A percentile compares a stretch with the other conserved stretches of the same genome.
Evolutionary conservation across 1,140 invertebrate genomes (phyloP).

Genomic region (Bombus turneri): DNA sequence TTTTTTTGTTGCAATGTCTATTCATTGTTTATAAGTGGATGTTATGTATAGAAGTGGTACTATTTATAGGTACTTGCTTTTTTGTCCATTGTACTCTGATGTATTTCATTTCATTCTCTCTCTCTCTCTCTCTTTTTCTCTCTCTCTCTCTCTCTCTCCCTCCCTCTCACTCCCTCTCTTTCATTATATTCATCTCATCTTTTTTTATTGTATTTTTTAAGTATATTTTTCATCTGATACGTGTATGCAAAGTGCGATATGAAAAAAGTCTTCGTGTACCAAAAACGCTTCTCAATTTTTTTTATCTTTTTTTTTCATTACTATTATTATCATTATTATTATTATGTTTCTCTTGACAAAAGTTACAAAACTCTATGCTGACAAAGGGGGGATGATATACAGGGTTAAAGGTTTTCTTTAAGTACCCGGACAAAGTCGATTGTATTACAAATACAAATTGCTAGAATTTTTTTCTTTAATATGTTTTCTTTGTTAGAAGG

Average conservation of each 20-base stretch:
- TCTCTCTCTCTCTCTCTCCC: background rate
- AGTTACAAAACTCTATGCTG: conserved; percentile 65
- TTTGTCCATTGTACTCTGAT: conserved; percentile 79
- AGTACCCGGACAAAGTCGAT: conserved; percentile 78
- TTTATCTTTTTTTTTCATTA: conserved; percentile 29
- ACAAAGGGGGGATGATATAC: conserved; percentile 36
- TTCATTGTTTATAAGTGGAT: conserved; percentile 79
- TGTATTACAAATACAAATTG: conserved; percentile 73
- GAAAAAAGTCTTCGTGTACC: conserved; percentile 69
- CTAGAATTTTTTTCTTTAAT: conserved; percentile 71
- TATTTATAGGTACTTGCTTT: conserved; percentile 76
- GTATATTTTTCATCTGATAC: conserved; percentile 60
- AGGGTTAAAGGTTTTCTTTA: conserved; percentile 63
- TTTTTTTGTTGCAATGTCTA: conserved; percentile 75
- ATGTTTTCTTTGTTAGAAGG: conserved; percentile 79
- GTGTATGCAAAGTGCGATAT: conserved; percentile 66
- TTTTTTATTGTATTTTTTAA: conserved; percentile 53
- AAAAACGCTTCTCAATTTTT: conserved; percentile 62
- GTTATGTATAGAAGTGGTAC: conserved; percentile 78
- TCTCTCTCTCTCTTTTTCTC: background rate
- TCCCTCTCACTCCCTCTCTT: background rate
- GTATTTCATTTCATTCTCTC: conserved; percentile 47
- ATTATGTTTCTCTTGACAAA: conserved; percentile 59
- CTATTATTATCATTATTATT: conserved; percentile 36
- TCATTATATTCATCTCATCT: background rate